Conservation (phyloP, 2,888 invertebrate species). For the Andrena bicolor region DNA sequence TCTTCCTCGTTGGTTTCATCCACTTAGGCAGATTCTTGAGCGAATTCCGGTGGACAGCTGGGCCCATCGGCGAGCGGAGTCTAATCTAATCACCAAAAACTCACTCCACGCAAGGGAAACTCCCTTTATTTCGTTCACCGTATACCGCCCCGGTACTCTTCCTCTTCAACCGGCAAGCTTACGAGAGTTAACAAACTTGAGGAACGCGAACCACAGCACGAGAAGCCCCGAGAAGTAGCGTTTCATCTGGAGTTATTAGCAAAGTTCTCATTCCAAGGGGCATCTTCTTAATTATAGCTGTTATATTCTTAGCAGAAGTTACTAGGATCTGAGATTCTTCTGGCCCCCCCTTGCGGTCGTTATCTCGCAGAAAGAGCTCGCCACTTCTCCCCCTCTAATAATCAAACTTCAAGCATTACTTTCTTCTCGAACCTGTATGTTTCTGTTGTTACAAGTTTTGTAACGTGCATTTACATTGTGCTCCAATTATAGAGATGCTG, state of each 20-base stretch:
- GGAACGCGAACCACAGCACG: constrained; percentile 77
- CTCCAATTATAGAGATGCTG: constrained; percentile 3
- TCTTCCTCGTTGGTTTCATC: constrained; percentile 74
- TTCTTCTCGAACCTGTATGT: background rate
- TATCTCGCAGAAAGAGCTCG: constrained; percentile 19
- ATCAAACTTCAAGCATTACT: constrained; percentile 12
- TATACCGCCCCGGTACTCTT: constrained; percentile 66
- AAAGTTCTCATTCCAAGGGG: constrained; percentile 82
- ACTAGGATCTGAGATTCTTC: constrained; percentile 56
- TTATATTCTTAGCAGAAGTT: constrained; percentile 63
- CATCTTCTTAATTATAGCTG: constrained; percentile 82
- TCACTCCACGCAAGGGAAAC: constrained; percentile 76
- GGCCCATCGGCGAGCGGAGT: constrained; percentile 73
- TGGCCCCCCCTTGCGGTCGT: constrained; percentile 28
- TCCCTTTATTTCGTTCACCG: constrained; percentile 79
- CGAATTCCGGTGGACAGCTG: constrained; percentile 79
- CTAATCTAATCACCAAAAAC: constrained; percentile 82
- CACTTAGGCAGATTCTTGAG: constrained; percentile 78
- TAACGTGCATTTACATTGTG: constrained; percentile 18
- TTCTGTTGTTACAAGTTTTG: constrained; percentile 9
- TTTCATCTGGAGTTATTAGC: constrained; percentile 80
- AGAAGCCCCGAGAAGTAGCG: constrained; percentile 70
- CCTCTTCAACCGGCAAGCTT: constrained; percentile 75
- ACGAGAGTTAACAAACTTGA: constrained; percentile 83
- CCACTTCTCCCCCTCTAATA: background rate